Evolutionary conservation across 2,888 invertebrate genomes (phyloP).

Genomic region (Drymonia ruficornis): DNA sequence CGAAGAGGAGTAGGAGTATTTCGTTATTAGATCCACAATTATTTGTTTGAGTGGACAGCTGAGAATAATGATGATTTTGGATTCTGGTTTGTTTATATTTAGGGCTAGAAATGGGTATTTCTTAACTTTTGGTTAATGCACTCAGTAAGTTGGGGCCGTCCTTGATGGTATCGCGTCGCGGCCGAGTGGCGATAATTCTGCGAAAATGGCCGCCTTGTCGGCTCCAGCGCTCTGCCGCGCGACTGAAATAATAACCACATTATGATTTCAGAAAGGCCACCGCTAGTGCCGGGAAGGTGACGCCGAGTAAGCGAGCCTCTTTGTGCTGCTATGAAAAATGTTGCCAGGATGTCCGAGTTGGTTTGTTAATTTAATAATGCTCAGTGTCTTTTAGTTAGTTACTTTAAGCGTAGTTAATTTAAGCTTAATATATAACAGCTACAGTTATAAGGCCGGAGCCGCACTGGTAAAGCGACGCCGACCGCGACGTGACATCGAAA

Average conservation of each 20-base stretch:
- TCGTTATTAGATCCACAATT: no score
- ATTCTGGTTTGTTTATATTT: background rate
- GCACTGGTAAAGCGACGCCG: no score
- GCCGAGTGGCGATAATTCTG: conserved; percentile 5
- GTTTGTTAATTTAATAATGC: background rate
- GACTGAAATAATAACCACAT: conserved; percentile 1
- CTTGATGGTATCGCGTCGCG: background rate
- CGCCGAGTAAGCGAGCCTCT: background rate
- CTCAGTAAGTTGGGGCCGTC: background rate
- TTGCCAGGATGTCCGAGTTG: background rate
- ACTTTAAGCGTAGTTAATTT: background rate
- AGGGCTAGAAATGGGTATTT: background rate
- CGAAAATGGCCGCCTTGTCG: conserved; percentile 62
- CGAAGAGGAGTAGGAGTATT: no score
- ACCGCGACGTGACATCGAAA: no score
- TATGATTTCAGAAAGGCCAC: conserved; percentile 3
- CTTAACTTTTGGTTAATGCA: background rate
- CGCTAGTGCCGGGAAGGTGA: background rate
- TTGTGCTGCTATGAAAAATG: background rate
- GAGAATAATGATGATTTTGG: no score
- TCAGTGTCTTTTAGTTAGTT: background rate
- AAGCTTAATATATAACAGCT: background rate
- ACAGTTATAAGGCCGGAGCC: no score
- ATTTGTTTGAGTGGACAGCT: no score
- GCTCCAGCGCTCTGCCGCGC: background rate